A percentile compares a stretch with the other conserved stretches of the same genome.
Evolutionary conservation across 2,888 invertebrate genomes (phyloP).

Genomic region (Ganaspis brasiliensis): DNA sequence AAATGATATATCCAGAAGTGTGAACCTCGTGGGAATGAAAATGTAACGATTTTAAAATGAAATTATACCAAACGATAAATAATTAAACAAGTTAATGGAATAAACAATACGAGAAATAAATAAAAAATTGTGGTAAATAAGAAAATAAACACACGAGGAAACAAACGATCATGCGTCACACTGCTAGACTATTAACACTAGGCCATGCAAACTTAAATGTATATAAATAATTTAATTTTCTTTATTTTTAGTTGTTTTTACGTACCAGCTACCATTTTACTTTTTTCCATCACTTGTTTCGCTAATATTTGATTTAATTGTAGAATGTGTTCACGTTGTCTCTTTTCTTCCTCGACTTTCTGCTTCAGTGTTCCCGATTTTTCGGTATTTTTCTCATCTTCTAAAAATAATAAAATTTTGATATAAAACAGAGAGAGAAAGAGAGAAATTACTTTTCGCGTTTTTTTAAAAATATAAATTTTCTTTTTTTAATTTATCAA

Average conservation of each 20-base stretch:
- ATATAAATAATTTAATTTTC: not conserved
- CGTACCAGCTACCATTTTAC: conserved; percentile 97
- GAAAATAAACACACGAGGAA: not conserved
- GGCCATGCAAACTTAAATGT: conserved; percentile 21
- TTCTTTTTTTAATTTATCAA: no score
- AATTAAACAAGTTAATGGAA: not conserved
- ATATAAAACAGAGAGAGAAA: conserved; percentile 61
- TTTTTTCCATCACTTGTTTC: conserved; percentile 96
- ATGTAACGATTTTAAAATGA: conserved; percentile 1
- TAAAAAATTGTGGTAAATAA: not conserved
- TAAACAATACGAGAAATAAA: not conserved
- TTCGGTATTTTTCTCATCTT: conserved; percentile 70
- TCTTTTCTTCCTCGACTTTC: conserved; percentile 91
- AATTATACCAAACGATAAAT: not conserved
- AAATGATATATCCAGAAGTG: conserved; percentile 51
- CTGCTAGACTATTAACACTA: conserved; percentile 40
- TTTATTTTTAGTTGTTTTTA: not conserved
- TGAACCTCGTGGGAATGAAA: conserved; percentile 1
- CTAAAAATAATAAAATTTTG: no score
- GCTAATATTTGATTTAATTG: conserved; percentile 96
- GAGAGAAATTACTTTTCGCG: not conserved
- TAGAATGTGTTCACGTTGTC: conserved; percentile 93
- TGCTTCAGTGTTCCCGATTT: conserved; percentile 83
- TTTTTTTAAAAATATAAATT: no score
- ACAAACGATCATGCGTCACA: conserved; percentile 31